A percentile compares a stretch with the other conserved stretches of the same genome.
Conservation (phyloP, 2,113 vertebrate species). For the Psilopsiagon aymara region DNA sequence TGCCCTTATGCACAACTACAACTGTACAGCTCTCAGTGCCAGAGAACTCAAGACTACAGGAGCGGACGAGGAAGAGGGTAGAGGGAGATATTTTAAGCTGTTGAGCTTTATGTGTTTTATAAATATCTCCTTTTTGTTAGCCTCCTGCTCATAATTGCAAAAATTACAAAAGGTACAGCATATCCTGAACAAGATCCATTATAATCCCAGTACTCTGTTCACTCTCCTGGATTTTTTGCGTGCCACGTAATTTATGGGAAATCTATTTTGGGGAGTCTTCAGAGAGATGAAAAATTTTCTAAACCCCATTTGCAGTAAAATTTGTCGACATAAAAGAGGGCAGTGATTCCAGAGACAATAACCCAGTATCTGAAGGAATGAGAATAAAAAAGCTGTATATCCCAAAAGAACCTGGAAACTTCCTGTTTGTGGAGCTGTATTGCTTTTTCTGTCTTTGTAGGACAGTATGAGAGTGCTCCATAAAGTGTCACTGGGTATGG, state of each 20-base stretch:
- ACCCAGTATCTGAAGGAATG: not conserved
- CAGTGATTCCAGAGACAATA: conserved; percentile 6
- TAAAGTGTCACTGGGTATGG: not conserved
- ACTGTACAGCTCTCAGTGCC: not conserved
- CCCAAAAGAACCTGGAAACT: conserved; percentile 16
- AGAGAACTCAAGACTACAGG: not conserved
- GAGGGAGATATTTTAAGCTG: conserved; percentile 19
- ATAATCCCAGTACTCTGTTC: not conserved
- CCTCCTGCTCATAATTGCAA: not conserved
- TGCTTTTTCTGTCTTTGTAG: not conserved
- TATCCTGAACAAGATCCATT: not conserved
- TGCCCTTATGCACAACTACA: not conserved
- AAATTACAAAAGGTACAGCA: not conserved
- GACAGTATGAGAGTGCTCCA: not conserved
- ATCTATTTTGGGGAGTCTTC: conserved; percentile 18
- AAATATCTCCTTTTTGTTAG: conserved; percentile 14
- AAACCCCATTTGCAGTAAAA: conserved; percentile 10
- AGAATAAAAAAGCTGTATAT: not conserved
- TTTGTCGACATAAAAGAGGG: conserved; percentile 27
- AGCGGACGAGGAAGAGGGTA: not conserved
- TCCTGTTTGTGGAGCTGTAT: conserved; percentile 1
- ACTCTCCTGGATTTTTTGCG: not conserved
- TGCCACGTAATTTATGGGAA: not conserved
- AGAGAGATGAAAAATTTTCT: not conserved
- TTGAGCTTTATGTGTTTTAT: not conserved